A percentile compares a stretch with the other conserved stretches of the same genome.
Evolutionary conservation across 2,888 invertebrate genomes (phyloP).

Genomic region (Ferrisia virgata): DNA sequence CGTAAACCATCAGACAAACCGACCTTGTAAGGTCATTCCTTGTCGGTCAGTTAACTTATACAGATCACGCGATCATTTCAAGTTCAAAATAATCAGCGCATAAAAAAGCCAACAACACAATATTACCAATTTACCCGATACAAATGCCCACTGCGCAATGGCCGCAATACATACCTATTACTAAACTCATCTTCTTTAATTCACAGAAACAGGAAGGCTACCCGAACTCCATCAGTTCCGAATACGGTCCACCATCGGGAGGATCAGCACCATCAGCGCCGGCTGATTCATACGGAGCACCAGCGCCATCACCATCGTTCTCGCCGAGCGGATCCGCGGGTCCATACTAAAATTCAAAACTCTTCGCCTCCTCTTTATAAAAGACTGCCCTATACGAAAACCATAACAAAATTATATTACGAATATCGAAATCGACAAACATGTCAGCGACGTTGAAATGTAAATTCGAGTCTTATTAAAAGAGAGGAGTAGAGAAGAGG

Average conservation of each 20-base stretch:
- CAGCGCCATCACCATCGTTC: constrained; percentile 53
- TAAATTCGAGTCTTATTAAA: neutral
- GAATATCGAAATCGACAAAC: neutral
- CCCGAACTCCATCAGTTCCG: constrained; percentile 57
- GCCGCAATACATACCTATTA: neutral
- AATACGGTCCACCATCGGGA: constrained; percentile 57
- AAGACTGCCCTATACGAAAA: neutral
- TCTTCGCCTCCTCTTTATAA: neutral
- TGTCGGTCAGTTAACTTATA: neutral
- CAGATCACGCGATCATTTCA: neutral
- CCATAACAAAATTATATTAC: neutral
- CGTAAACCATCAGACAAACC: neutral
- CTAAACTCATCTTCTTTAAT: neutral
- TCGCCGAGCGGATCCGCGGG: constrained; percentile 48
- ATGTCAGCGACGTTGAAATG: neutral
- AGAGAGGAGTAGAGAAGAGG: neutral
- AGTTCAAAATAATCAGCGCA: neutral
- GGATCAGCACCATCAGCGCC: constrained; percentile 53
- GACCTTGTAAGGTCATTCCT: neutral
- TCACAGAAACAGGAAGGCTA: constrained; percentile 62
- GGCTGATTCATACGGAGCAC: constrained; percentile 63
- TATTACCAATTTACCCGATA: neutral
- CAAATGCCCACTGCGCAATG: neutral
- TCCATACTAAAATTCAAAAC: constrained; percentile 23
- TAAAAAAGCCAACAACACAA: no score